Evolutionary conservation across 1,140 invertebrate genomes (phyloP), one percentile per base, ranked within the genome.

Genomic region (Lithobius niger): DNA sequence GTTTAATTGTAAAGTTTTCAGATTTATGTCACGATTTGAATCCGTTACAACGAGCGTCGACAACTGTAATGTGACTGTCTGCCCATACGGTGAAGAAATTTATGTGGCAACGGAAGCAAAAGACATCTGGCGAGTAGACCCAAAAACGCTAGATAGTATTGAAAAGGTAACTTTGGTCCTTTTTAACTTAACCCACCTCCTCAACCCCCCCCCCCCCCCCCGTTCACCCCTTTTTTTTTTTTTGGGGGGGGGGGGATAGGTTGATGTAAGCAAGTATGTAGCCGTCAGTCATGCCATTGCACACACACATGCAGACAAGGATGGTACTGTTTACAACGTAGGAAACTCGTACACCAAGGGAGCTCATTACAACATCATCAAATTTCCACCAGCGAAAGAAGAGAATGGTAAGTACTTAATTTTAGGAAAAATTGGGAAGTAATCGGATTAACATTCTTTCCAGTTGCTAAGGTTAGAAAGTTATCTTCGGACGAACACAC

Each of bases 361-460:
- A 16, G 78, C 85, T 10, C 71, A 71, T 10, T 86, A 88, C 60
- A 79, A 75, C n/a, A 76, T 91, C 3, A 75, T 86, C 1, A 76
- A 80, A 60, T 88, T 88, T 69, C 79, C 81, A 21, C 65, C 56
- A 48, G 10, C 31, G n/a, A 36, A 36, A 36, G 57, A 45, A 45
- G 18, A 21, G 22, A 45, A 45, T 21, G 22, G 19, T 10, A n/a
- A n/a, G n/a, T n/a, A n/a, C n/a, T n/a, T n/a, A n/a, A n/a, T n/a
- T n/a, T n/a, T n/a, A n/a, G n/a, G n/a, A n/a, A n/a, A n/a, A n/a
- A n/a, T n/a, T n/a, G n/a, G n/a, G n/a, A n/a, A n/a, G n/a, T n/a
- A n/a, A n/a, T n/a, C n/a, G n/a, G n/a, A n/a, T n/a, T n/a, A n/a
- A n/a, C n/a, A n/a, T n/a, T n/a, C n/a, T n/a, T n/a, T n/a, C n/a